Base-by-base conservation (phyloP, 2,888 invertebrate species). In the Coleophora flavipennella region DNA sequence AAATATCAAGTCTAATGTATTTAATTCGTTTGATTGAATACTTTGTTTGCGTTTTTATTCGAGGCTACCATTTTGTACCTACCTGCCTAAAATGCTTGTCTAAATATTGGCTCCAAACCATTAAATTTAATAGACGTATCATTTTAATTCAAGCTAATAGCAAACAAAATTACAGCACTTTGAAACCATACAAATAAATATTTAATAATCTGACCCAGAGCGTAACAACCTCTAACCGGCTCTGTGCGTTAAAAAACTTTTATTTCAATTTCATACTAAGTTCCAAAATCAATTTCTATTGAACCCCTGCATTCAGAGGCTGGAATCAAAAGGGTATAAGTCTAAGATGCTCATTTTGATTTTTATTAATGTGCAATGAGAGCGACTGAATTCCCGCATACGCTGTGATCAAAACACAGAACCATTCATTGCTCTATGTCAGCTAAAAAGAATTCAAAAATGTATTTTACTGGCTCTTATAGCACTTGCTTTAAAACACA, bases 211-310 rank as follows among this genome's bases (percentile, higher is more conserved):
- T 57, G 66, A 73, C 73, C 69, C 68, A 61, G 10, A 11, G 57
- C 68, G 50, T 59, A 57, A 51, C 55, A 60, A 57, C 55, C 58
- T 67, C 56, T 56, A 57, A 59, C 48, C 54, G 51, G 53, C 53
- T 58, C 41, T 50, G 53, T 62, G 55, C 45, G 57, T 65, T 62
- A 60, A 53, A 61, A 67, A 72, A 66, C 57, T 67, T 72, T 74
- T 67, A 72, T 68, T 73, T 72, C 68, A 78, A 81, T 81, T 81
- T 83, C 77, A 80, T 77, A 80, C 78, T 60, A 69, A 72, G 76
- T 79, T 75, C 73, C 70, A 67, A 69, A 70, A 71, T 68, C 68
- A 74, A 76, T 73, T 70, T 78, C 68, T 62, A 69, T 64, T 65
- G 60, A 58, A 58, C 4, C 65, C 67, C 70, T 54, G 61, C 59